Evolutionary conservation across 2,113 vertebrate species (phyloP).

Genomic region (Piprites chloris): DNA sequence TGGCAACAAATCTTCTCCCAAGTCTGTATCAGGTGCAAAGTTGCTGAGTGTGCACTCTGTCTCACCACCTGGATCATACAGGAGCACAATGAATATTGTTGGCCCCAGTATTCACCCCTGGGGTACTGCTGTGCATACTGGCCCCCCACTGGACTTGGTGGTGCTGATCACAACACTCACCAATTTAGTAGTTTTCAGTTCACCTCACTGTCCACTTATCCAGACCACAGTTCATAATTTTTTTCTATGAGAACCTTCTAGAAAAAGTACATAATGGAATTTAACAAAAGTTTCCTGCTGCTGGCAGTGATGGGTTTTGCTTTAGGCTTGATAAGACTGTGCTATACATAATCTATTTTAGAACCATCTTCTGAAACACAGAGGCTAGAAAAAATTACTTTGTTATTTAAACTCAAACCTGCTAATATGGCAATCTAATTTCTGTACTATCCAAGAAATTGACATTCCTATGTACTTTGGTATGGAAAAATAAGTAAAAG

Average conservation of each 20-base stretch:
- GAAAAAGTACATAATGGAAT: neutral
- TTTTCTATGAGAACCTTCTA: neutral
- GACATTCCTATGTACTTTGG: neutral
- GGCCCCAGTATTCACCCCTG: neutral
- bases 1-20: neutral
- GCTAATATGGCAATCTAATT: neutral
- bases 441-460: neutral
- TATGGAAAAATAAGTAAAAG: neutral
- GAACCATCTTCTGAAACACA: neutral
- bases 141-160: neutral
- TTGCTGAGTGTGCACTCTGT: neutral
- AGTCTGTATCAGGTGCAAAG: neutral
- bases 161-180: neutral
- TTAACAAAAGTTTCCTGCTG: neutral
- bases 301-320: neutral
- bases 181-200: neutral
- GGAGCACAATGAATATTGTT: neutral
- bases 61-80: neutral
- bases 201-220: neutral
- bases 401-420: neutral
- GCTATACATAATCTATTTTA: neutral
- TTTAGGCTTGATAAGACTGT: neutral
- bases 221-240: neutral
- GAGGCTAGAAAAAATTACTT: neutral
- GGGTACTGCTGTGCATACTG: neutral